phyloP scores from a whole-genome alignment of 2,113 vertebrate species.

The Dipodomys ordii region DNA sequence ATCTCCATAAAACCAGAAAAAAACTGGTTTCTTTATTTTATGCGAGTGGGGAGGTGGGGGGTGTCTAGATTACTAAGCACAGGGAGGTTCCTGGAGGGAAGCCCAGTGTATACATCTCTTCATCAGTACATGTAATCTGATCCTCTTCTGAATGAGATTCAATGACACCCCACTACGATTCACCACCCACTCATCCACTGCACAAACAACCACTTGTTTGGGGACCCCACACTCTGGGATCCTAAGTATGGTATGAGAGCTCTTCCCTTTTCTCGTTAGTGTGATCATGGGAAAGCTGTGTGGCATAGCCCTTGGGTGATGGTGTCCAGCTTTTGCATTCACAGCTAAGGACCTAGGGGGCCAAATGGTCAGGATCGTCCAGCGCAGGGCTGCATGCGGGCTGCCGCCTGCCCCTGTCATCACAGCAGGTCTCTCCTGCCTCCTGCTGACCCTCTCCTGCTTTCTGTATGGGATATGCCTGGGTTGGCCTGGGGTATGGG shows the following conservation, averaged over 20 bases:
- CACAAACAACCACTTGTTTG: not conserved
- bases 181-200: no score
- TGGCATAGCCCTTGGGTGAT: not conserved
- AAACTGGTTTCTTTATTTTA: no score
- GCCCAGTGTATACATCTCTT: no score
- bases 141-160: not conserved
- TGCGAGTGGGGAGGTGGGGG: not conserved
- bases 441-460: no score
- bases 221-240: not conserved
- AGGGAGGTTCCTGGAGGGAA: not conserved
- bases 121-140: no score
- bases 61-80: not conserved
- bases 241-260: not conserved
- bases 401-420: no score
- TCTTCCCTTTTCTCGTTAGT: not conserved
- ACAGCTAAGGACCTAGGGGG: not conserved
- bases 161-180: not conserved
- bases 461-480: no score
- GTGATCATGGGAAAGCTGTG: not conserved
- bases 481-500: not conserved
- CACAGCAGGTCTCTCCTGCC: no score
- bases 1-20: not conserved
- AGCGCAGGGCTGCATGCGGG: no score
- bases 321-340: not conserved
- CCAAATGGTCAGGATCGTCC: no score